phyloP scores from a whole-genome alignment of 1,140 invertebrate genomes.

The Chrysomallon squamiferum region DNA sequence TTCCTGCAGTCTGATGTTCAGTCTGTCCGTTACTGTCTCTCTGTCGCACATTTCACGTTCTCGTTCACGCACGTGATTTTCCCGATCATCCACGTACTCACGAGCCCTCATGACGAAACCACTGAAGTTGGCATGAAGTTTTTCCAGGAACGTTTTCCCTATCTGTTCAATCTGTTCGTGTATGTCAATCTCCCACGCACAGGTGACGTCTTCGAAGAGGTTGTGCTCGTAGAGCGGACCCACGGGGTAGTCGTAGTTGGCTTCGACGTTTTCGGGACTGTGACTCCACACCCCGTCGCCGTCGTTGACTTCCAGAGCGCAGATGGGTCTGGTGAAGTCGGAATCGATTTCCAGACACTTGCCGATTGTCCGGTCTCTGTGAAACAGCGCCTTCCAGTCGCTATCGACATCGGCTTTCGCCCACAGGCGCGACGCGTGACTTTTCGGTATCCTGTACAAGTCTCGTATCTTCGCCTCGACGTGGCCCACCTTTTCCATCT shows the following conservation, averaged over 20 bases:
- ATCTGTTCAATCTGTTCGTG: conserved; percentile 59
- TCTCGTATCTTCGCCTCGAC: conserved; percentile 50
- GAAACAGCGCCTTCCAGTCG: conserved; percentile 45
- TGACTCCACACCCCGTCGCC: conserved; percentile 38
- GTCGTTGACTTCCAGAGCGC: conserved; percentile 45
- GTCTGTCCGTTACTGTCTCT: conserved; percentile 23
- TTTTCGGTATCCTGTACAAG: conserved; percentile 37
- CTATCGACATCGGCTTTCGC: conserved; percentile 50
- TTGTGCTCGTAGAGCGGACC: conserved; percentile 49
- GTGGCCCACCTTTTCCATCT: conserved; percentile 58
- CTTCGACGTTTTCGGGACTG: conserved; percentile 34
- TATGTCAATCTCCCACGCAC: conserved; percentile 55
- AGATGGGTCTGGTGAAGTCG: conserved; percentile 50
- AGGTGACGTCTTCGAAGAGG: conserved; percentile 57
- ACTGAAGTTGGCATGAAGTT: conserved; percentile 52
- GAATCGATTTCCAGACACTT: conserved; percentile 53
- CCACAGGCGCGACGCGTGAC: conserved; percentile 47
- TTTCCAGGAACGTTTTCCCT: conserved; percentile 50
- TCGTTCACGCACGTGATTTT: conserved; percentile 43
- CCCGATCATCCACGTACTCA: conserved; percentile 51
- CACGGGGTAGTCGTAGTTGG: conserved; percentile 14
- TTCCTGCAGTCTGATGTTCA: conserved; percentile 34
- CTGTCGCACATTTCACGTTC: conserved; percentile 39
- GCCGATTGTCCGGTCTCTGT: conserved; percentile 50
- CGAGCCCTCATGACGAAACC: conserved; percentile 52